These are phyloP conservation scores for Drosophila melanica DNA, from an alignment of 1,140 invertebrate genomes.

Conservation along the genomic window DNA sequence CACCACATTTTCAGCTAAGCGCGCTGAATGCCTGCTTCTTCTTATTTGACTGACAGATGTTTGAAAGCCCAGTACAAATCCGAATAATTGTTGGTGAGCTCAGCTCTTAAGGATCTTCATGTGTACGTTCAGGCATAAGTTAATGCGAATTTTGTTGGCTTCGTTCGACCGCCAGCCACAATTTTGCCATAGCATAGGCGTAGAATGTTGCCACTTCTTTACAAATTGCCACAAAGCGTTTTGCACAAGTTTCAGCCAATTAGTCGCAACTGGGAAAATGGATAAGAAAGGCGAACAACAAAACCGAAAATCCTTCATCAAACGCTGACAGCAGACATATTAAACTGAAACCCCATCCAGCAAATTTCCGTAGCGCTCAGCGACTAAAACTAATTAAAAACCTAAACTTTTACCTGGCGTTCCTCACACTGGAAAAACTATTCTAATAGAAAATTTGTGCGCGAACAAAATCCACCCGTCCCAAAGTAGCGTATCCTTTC, in stretches of 20 bases:
- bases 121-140: not conserved
- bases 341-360: slow-evolving; percentile 31
- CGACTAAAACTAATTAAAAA: slow-evolving; percentile 57
- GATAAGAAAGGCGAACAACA: slow-evolving; percentile 9
- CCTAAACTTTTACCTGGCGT: slow-evolving; percentile 48
- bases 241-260: slow-evolving; percentile 44
- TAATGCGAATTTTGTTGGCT: not conserved
- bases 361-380: slow-evolving; percentile 37
- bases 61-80: not conserved
- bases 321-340: slow-evolving; percentile 27
- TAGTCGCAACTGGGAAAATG: slow-evolving; percentile 22
- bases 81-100: not conserved
- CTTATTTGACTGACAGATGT: slow-evolving; percentile 1
- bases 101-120: not conserved
- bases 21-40: not conserved
- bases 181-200: not conserved
- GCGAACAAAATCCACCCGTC: slow-evolving; percentile 11
- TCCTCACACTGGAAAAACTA: slow-evolving; percentile 28
- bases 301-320: slow-evolving; percentile 26
- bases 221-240: slow-evolving; percentile 43
- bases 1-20: not conserved
- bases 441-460: slow-evolving; percentile 46
- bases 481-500: not conserved
- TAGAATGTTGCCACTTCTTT: slow-evolving; percentile 18
- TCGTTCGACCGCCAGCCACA: not conserved